Percentiles rank a stretch among this genome's conserved stretches.
phyloP scores from a whole-genome alignment of 1,140 invertebrate genomes.

The Neodiprion lecontei region DNA sequence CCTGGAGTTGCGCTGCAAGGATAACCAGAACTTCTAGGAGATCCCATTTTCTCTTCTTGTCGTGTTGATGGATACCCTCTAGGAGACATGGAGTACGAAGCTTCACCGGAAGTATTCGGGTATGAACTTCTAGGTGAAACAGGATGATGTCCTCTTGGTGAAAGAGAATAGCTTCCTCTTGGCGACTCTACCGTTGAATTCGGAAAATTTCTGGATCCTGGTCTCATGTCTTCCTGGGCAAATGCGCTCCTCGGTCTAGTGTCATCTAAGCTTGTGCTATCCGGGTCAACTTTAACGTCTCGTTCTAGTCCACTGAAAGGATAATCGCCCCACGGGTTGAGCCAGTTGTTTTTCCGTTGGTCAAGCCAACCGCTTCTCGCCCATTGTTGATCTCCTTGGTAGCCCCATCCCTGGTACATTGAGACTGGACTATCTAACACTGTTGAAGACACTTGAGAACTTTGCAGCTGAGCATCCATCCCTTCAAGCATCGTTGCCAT shows the following conservation, averaged over 20 bases:
- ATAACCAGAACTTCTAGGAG: constrained; percentile 46
- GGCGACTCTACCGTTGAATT: constrained; percentile 45
- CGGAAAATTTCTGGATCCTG: constrained; percentile 46
- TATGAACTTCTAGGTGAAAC: constrained; percentile 52
- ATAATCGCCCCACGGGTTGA: constrained; percentile 66
- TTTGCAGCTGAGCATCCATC: constrained; percentile 78
- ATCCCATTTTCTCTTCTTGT: constrained; percentile 42
- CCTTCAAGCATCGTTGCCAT: constrained; percentile 78
- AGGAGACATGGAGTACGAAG: constrained; percentile 37
- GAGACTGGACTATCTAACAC: constrained; percentile 76
- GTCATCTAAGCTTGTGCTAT: constrained; percentile 68
- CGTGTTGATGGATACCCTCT: constrained; percentile 40
- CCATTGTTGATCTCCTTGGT: constrained; percentile 55
- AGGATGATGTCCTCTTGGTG: constrained; percentile 47
- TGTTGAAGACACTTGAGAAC: constrained; percentile 82
- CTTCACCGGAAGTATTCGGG: constrained; percentile 40
- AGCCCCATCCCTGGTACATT: constrained; percentile 63
- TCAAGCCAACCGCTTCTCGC: constrained; percentile 51
- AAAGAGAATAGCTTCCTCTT: constrained; percentile 39
- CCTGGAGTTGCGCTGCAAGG: constrained; percentile 32
- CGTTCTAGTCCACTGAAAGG: constrained; percentile 52
- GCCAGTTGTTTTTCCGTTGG: constrained; percentile 53
- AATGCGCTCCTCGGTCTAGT: constrained; percentile 50
- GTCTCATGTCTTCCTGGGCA: constrained; percentile 54
- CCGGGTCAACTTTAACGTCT: constrained; percentile 69